These are phyloP conservation scores for Catocala sponsa DNA, from an alignment of 2,888 invertebrate genomes.

Conservation along the genomic window DNA sequence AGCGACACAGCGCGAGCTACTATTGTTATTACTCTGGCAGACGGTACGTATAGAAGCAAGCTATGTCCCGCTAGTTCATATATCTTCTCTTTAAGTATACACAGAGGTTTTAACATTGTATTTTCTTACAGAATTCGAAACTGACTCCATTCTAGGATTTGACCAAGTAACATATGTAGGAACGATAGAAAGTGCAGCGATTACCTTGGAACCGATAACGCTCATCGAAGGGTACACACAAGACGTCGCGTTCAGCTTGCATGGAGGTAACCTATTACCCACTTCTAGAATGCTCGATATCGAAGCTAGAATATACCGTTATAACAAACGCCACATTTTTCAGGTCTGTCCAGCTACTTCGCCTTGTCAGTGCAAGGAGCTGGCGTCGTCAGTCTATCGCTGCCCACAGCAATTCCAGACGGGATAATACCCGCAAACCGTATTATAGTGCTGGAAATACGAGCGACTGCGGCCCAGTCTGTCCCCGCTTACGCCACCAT, in stretches of 20 bases:
- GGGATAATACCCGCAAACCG: conserved; percentile 36
- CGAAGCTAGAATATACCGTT: not conserved
- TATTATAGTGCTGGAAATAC: conserved; percentile 42
- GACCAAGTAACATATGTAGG: too few species aligned
- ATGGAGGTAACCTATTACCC: too few species aligned
- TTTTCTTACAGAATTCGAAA: too few species aligned
- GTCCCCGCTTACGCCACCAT: conserved; percentile 44
- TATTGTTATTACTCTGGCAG: conserved; percentile 38
- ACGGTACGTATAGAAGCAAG: not conserved
- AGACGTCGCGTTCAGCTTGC: too few species aligned
- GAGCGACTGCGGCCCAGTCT: conserved; percentile 39
- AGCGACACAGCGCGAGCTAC: conserved; percentile 36
- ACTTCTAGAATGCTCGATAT: too few species aligned
- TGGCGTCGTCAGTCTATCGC: conserved; percentile 28
- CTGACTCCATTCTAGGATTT: too few species aligned
- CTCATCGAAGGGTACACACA: too few species aligned
- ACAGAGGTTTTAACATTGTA: too few species aligned
- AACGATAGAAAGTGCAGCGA: too few species aligned
- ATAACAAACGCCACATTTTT: not conserved
- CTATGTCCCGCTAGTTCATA: too few species aligned
- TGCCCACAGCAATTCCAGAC: conserved; percentile 43
- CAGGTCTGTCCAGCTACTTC: conserved; percentile 44
- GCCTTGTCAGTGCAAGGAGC: conserved; percentile 17
- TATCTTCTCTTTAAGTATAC: too few species aligned
- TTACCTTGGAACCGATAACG: too few species aligned